Conservation (phyloP, 2,113 vertebrate genomes). For the Sapayoa aenigma region DNA sequence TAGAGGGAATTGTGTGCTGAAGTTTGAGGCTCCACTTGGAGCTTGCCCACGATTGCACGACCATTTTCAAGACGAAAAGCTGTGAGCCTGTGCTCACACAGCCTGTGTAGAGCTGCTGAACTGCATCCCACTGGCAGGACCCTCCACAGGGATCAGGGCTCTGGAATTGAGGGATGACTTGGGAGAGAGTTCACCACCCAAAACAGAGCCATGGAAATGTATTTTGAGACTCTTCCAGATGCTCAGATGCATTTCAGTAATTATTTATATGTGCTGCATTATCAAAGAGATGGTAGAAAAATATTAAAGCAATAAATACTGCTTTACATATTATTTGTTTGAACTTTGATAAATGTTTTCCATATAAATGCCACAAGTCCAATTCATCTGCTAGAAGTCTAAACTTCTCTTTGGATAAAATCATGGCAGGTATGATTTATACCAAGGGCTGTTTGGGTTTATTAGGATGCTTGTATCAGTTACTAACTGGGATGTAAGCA, state of each 20-base stretch:
- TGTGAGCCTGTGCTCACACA: too few relatives aligned
- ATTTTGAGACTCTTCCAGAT: background rate
- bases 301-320: conserved; percentile 51
- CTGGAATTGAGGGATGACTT: too few relatives aligned
- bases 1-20: background rate
- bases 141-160: background rate
- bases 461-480: background rate
- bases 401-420: background rate
- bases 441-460: background rate
- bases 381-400: background rate
- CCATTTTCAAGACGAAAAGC: background rate
- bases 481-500: background rate
- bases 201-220: background rate
- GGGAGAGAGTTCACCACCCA: too few relatives aligned
- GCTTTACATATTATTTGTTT: conserved; percentile 33
- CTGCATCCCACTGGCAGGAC: background rate
- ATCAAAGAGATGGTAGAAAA: conserved; percentile 30
- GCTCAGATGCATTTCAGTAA: background rate
- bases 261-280: background rate
- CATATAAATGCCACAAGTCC: conserved; percentile 11
- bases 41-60: background rate
- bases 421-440: background rate
- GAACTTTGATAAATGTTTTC: conserved; percentile 50
- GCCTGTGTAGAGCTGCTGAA: background rate
- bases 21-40: background rate